Evolutionary conservation across 1,140 invertebrate genomes (phyloP).

Genomic region (Gerris buenoi): DNA sequence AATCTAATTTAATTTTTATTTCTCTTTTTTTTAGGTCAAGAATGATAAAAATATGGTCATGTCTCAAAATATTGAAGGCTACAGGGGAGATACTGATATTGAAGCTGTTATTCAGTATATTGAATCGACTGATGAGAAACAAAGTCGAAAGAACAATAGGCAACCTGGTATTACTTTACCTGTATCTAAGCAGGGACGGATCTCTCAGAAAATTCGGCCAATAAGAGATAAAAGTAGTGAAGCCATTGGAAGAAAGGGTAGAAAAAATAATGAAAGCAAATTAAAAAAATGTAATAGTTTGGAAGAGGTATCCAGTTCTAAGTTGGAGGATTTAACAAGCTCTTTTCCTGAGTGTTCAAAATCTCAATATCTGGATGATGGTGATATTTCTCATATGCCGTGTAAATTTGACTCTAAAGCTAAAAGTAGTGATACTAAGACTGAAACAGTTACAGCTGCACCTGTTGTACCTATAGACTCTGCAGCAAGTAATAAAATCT

Average conservation of each 20-base stretch:
- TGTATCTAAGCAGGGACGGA: not conserved
- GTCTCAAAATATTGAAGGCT: conserved; percentile 45
- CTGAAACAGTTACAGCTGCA: not conserved
- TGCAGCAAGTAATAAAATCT: not conserved
- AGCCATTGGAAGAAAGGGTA: conserved; percentile 12
- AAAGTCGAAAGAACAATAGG: conserved; percentile 8
- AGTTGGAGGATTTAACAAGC: conserved; percentile 45
- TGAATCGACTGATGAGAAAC: conserved; percentile 24
- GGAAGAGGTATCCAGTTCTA: conserved; percentile 52
- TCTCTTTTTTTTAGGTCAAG: conserved; percentile 28
- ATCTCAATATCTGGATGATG: conserved; percentile 3
- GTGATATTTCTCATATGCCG: not conserved
- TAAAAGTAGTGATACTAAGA: not conserved
- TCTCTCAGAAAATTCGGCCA: conserved; percentile 5
- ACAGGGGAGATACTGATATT: conserved; percentile 41
- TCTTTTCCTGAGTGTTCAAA: not conserved
- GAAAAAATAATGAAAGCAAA: conserved; percentile 9
- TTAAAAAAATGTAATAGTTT: conserved; percentile 25
- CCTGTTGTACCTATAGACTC: not conserved
- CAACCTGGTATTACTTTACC: not conserved
- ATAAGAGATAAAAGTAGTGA: conserved; percentile 17
- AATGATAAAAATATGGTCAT: conserved; percentile 42
- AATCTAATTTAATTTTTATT: no score
- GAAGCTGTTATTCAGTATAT: conserved; percentile 40
- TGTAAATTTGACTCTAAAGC: not conserved